These are phyloP conservation scores for Polydesmus complanatus DNA, from an alignment of 2,888 invertebrate species.

Conservation along the genomic window DNA sequence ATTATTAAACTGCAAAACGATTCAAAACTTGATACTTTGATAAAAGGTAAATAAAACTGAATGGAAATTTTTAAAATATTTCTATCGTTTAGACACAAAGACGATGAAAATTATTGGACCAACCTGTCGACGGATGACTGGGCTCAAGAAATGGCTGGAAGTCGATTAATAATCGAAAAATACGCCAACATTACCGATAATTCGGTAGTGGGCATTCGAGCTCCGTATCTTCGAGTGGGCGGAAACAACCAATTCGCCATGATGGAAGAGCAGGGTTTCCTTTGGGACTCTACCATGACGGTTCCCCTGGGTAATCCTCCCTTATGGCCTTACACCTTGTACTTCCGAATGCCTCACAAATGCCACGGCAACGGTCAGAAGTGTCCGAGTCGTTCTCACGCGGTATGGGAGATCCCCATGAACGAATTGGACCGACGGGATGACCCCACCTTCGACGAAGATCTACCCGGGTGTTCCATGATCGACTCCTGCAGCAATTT, in stretches of 20 bases:
- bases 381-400: conserved; percentile 66
- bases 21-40: too few relatives aligned
- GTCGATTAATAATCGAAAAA: conserved; percentile 52
- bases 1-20: too few relatives aligned
- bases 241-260: conserved; percentile 92
- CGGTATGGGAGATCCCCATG: conserved; percentile 95
- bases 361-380: conserved; percentile 89
- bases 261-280: conserved; percentile 91
- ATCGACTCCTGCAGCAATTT: conserved; percentile 89
- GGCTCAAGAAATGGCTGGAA: conserved; percentile 90
- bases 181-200: conserved; percentile 86
- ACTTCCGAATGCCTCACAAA: conserved; percentile 91
- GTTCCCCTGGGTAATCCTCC: conserved; percentile 76
- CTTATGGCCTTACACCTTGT: conserved; percentile 93
- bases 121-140: conserved; percentile 78
- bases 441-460: conserved; percentile 85
- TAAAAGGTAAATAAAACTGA: too few relatives aligned
- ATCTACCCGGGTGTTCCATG: conserved; percentile 80
- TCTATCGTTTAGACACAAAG: conserved; percentile 44
- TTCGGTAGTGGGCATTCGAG: conserved; percentile 73
- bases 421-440: conserved; percentile 86
- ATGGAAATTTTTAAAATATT: neutral
- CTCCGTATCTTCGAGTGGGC: conserved; percentile 77
- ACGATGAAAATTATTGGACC: conserved; percentile 80
- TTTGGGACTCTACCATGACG: conserved; percentile 87